Conservation (phyloP, 2,888 invertebrate species). For the Idaea dimidiata region DNA sequence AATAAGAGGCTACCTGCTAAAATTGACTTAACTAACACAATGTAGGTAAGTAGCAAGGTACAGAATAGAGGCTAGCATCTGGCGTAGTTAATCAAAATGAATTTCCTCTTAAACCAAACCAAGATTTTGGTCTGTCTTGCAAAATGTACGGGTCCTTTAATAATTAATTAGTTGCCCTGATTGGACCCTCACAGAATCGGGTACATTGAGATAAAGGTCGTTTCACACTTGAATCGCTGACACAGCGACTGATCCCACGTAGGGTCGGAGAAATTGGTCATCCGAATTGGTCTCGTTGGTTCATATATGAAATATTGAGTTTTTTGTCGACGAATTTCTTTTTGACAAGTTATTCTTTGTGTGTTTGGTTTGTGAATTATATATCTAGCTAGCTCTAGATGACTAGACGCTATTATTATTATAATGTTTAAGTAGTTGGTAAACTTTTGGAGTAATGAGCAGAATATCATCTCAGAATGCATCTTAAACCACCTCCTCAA, state of each 20-base stretch:
- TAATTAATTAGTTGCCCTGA: conserved; percentile 21
- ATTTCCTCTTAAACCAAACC: background rate
- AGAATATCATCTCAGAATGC: too few species aligned
- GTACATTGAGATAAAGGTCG: conserved; percentile 19
- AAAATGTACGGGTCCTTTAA: conserved; percentile 23
- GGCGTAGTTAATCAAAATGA: background rate
- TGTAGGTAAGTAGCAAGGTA: too few species aligned
- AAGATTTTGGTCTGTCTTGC: conserved; percentile 2
- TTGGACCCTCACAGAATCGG: conserved; percentile 14
- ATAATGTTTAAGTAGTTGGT: too few species aligned
- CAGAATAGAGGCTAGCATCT: background rate
- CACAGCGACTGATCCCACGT: conserved; percentile 10
- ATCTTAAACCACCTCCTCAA: too few species aligned
- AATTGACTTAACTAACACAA: too few species aligned
- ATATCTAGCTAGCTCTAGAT: too few species aligned
- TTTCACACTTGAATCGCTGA: conserved; percentile 19
- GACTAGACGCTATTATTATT: too few species aligned
- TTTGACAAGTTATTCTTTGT: background rate
- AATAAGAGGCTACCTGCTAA: too few species aligned
- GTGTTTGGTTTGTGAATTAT: too few species aligned
- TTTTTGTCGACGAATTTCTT: background rate
- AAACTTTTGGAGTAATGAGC: too few species aligned
- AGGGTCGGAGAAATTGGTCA: conserved; percentile 2
- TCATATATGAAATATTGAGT: background rate
- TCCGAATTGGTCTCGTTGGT: background rate